These are phyloP conservation scores for Campaea margaritaria DNA, from an alignment of 2,888 invertebrate genomes.

Conservation along the genomic window DNA sequence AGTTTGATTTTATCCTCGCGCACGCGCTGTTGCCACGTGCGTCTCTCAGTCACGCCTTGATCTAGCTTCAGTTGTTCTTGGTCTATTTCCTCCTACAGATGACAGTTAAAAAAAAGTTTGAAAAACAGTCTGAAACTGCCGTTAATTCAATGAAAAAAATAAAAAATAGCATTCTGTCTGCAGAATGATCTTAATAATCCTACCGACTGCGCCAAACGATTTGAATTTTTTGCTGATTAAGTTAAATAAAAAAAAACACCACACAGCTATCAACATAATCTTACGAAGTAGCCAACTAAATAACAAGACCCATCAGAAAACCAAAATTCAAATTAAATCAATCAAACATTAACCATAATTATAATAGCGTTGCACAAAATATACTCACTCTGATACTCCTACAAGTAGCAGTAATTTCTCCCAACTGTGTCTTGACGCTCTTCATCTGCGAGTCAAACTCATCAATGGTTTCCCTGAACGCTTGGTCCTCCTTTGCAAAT, in stretches of 20 bases:
- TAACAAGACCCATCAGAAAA: too few species aligned
- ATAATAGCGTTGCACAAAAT: too few species aligned
- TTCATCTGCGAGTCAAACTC: conserved; percentile 66
- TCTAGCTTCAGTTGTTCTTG: conserved; percentile 74
- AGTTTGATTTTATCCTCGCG: conserved; percentile 74
- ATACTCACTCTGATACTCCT: conserved; percentile 60
- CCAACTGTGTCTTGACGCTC: conserved; percentile 52
- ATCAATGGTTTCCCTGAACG: conserved; percentile 60
- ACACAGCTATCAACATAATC: too few species aligned
- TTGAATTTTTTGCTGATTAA: too few species aligned
- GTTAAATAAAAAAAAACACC: too few species aligned
- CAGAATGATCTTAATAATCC: neutral
- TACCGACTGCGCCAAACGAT: too few species aligned
- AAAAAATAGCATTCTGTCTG: neutral
- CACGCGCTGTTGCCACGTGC: conserved; percentile 59
- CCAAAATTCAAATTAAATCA: too few species aligned
- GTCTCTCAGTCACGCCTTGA: conserved; percentile 61
- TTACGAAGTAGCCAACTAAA: too few species aligned
- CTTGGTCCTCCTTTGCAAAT: conserved; percentile 52
- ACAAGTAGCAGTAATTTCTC: conserved; percentile 44
- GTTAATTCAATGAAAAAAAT: too few species aligned
- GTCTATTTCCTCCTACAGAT: conserved; percentile 73
- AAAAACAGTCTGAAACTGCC: too few species aligned
- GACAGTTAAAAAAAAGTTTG: too few species aligned
- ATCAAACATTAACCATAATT: too few species aligned